Base-by-base conservation (phyloP, 2,113 vertebrate species). In the Poicephalus meyeri region DNA sequence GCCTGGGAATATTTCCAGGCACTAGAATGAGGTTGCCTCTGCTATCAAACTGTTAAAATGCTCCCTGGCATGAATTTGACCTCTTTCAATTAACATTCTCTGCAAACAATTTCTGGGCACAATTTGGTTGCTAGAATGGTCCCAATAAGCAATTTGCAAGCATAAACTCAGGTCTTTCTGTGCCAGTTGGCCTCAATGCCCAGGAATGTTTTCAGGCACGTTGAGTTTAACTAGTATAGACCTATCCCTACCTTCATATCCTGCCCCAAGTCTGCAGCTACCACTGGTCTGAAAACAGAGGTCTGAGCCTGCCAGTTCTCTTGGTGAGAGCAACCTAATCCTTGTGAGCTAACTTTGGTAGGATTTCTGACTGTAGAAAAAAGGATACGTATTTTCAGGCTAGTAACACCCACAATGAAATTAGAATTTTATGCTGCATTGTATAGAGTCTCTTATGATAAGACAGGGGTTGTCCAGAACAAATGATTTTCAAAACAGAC, bases 31-130 rank as follows among this genome's bases (percentile, higher is more conserved):
- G 60, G 76, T 44, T 37, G 29, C 76, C 73, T 72, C 1, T 84
- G 61, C 69, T 93, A 71, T 81, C 78, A 81, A 77, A 79, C 83
- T 91, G 60, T 69, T 95, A 84, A 95, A 92, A 84, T 52, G 9
- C 52, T 89, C 65, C 77, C 65, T 91, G 83, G 56, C 83, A 93
- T 74, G 80, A 55, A 81, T 93, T 72, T 97, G 80, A 96, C 93
- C 91, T 91, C 56, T 87, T 89, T 56, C 83, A 87, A 89, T 92
- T 94, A 93, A 81, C 50, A 56, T 33, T 39, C 53, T 61, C 29
- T 64, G 69, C 77, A 87, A 95, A 95, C 29, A 86, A 79, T 91
- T 92, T 92, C 80, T 84, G 73, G 83, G 86, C 91, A 76, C 39
- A 31, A 44, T 91, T 95, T 92, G 47, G 26, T 79, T 74, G 64